Conservation (phyloP, 2,888 invertebrate genomes). For the Caenorhabditis imperialis region DNA sequence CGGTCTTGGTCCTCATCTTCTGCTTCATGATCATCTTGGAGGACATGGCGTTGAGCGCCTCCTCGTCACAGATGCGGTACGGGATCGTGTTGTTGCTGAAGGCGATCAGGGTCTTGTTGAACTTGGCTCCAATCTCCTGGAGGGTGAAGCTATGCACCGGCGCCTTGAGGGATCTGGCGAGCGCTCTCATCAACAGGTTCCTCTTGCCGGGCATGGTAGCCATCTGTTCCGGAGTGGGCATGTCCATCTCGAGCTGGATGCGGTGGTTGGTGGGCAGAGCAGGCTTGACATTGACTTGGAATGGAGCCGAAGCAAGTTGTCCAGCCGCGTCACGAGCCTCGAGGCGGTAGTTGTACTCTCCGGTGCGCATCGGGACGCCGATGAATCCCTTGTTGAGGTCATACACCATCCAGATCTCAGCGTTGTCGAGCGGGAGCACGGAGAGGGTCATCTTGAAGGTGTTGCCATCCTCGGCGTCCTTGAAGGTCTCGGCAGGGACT, state of each 20-base stretch:
- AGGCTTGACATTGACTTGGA: slow-evolving; percentile 59
- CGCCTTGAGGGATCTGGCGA: slow-evolving; percentile 49
- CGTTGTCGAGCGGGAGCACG: slow-evolving; percentile 55
- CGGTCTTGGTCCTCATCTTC: slow-evolving; percentile 60
- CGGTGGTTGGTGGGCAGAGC: slow-evolving; percentile 56
- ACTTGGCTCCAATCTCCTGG: slow-evolving; percentile 45
- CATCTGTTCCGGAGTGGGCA: slow-evolving; percentile 45
- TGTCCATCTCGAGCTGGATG: slow-evolving; percentile 58
- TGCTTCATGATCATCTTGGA: slow-evolving; percentile 62
- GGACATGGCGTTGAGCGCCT: slow-evolving; percentile 61
- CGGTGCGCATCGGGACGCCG: slow-evolving; percentile 69
- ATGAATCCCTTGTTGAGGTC: slow-evolving; percentile 52
- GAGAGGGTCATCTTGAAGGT: slow-evolving; percentile 63
- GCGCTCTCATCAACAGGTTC: slow-evolving; percentile 45
- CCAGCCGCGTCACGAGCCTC: slow-evolving; percentile 69
- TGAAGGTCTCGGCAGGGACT: slow-evolving; percentile 71
- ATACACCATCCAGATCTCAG: slow-evolving; percentile 49
- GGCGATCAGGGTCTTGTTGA: slow-evolving; percentile 53
- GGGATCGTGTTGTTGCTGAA: slow-evolving; percentile 65
- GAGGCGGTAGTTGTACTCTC: slow-evolving; percentile 71
- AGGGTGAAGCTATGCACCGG: slow-evolving; percentile 40
- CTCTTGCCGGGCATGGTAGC: slow-evolving; percentile 48
- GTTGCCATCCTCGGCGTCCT: slow-evolving; percentile 73
- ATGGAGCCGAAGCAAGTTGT: slow-evolving; percentile 64
- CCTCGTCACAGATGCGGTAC: slow-evolving; percentile 61